These are phyloP conservation scores for Brachynemurus nebulosus DNA, from an alignment of 2,888 invertebrate species.

Conservation along the genomic window DNA sequence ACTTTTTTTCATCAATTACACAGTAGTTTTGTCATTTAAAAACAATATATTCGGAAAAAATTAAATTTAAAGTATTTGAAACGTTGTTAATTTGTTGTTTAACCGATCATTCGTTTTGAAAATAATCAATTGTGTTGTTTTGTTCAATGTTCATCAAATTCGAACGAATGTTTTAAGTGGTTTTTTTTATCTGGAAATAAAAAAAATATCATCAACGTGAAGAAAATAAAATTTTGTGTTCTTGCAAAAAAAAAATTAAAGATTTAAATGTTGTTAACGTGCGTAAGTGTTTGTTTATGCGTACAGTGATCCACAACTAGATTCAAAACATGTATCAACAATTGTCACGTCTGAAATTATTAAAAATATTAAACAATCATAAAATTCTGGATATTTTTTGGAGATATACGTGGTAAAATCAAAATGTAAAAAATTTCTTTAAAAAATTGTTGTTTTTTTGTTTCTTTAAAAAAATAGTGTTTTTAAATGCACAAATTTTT, in stretches of 20 bases:
- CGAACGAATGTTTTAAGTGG: background rate
- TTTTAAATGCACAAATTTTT: background rate
- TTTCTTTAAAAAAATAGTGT: background rate
- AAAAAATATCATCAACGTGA: background rate
- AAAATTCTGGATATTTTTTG: background rate
- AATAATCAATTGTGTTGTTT: no score
- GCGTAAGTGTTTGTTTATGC: constrained; percentile 1
- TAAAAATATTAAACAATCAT: constrained; percentile 1
- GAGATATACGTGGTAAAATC: background rate
- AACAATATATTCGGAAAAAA: no score
- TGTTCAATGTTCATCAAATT: no score
- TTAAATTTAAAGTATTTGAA: no score
- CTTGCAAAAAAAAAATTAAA: background rate
- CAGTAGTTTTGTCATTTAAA: no score
- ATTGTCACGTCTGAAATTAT: background rate
- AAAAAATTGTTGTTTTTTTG: background rate
- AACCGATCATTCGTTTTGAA: no score
- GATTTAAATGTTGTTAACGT: background rate
- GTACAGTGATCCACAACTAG: background rate
- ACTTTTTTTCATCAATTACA: no score
- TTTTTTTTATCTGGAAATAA: background rate
- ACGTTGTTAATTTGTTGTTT: no score
- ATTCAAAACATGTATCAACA: background rate
- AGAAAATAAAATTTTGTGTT: background rate
- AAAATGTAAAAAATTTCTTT: background rate